phyloP scores from a whole-genome alignment of 2,797 vertebrate genomes.

The Acanthurus tractus region DNA sequence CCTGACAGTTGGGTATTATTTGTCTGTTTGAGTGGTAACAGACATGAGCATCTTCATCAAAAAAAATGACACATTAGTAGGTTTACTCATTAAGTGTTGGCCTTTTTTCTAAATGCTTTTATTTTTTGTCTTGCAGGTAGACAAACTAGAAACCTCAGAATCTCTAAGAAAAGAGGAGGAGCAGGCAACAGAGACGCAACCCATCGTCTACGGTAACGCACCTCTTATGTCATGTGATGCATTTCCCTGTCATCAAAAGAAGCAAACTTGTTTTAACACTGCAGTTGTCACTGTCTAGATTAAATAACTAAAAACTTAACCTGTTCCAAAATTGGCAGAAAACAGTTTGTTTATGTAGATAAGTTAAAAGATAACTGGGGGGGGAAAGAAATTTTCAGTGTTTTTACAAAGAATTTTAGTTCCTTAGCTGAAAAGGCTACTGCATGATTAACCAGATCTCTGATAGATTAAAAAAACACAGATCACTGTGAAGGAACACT shows the following conservation, averaged over 20 bases:
- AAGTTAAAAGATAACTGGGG: not conserved
- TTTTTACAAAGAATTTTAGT: not conserved
- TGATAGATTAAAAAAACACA: not conserved
- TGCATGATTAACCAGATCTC: not conserved
- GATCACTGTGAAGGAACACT: not conserved
- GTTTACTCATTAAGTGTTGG: not conserved
- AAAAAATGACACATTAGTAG: not conserved
- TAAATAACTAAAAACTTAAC: not conserved
- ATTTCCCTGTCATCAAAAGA: slow-evolving; percentile 6
- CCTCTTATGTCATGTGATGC: slow-evolving; percentile 3
- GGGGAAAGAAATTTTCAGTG: not conserved
- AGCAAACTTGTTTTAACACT: not conserved
- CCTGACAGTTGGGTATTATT: not conserved
- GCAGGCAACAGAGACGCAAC: slow-evolving; percentile 98
- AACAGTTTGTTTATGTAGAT: not conserved
- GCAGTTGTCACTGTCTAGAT: no score
- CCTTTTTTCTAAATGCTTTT: slow-evolving; percentile 13
- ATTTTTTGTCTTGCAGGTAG: slow-evolving; percentile 87
- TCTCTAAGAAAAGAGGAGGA: slow-evolving; percentile 99
- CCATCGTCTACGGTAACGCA: slow-evolving; percentile 96
- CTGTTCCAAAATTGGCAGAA: not conserved
- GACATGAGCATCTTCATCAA: not conserved
- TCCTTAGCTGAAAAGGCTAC: not conserved
- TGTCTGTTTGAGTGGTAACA: not conserved
- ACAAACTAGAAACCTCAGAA: slow-evolving; percentile 98